Conservation (phyloP, 2,113 vertebrate species). For the Physeter macrocephalus region DNA sequence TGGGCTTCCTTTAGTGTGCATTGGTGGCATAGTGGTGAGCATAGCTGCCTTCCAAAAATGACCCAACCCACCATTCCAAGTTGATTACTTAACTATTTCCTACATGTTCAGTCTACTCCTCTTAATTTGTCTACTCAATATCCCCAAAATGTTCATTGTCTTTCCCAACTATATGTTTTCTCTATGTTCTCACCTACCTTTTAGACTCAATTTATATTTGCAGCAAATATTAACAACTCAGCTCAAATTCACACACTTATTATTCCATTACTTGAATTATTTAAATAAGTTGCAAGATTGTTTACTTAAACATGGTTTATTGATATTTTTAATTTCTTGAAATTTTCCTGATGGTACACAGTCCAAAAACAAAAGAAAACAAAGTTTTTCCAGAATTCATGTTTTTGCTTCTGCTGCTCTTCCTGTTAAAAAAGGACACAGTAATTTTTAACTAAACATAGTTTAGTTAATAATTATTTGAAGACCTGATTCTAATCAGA, state of each 20-base stretch:
- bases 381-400: not conserved
- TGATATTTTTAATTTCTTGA: not conserved
- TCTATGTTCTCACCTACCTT: not conserved
- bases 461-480: not conserved
- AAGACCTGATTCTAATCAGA: not conserved
- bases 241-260: not conserved
- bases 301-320: not conserved
- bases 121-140: not conserved
- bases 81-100: not conserved
- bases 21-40: conserved; percentile 85
- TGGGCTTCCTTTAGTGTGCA: conserved; percentile 32
- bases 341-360: not conserved
- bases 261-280: not conserved
- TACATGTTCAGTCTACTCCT: not conserved
- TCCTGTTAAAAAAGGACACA: not conserved
- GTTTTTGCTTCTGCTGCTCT: not conserved
- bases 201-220: not conserved
- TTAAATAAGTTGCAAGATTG: not conserved
- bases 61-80: not conserved
- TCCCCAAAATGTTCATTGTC: not conserved
- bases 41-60: conserved; percentile 83
- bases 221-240: not conserved
- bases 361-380: not conserved
- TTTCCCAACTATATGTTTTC: not conserved
- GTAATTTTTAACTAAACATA: not conserved